Conservation (phyloP, 2,113 vertebrate genomes). For the Bolborhynchus lineola region DNA sequence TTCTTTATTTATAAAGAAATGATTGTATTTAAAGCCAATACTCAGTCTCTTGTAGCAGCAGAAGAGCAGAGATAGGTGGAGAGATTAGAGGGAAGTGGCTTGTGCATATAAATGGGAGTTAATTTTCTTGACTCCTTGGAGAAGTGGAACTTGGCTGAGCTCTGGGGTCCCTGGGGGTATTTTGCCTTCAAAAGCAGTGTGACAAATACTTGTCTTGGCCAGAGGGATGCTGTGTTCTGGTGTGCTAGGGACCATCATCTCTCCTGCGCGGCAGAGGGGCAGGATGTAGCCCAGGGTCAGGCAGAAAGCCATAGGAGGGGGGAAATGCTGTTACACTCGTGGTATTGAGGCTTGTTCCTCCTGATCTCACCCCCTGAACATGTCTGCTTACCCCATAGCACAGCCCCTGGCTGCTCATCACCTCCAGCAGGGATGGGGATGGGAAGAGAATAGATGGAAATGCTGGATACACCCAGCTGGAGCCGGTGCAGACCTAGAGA, state of each 20-base stretch:
- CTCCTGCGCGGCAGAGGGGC: not conserved
- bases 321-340: no score
- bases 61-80: conserved; percentile 30
- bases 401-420: not conserved
- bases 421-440: not conserved
- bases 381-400: not conserved
- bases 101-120: conserved; percentile 64
- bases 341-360: not conserved
- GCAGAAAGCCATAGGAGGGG: accelerated
- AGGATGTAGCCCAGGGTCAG: no score
- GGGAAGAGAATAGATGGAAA: not conserved
- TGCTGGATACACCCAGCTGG: not conserved
- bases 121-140: conserved; percentile 52
- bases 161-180: not conserved
- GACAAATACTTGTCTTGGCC: not conserved
- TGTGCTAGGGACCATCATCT: not conserved
- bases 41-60: conserved; percentile 45
- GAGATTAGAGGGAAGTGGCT: conserved; percentile 49
- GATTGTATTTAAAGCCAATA: conserved; percentile 59
- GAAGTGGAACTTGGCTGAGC: conserved; percentile 1
- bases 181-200: not conserved
- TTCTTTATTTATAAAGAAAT: conserved; percentile 69
- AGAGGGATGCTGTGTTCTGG: not conserved
- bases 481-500: not conserved
- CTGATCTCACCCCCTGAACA: accelerated